Percentiles rank a stretch among this genome's conserved stretches.
Conservation (phyloP, 2,888 invertebrate genomes). For the Ochropacha duplaris region DNA sequence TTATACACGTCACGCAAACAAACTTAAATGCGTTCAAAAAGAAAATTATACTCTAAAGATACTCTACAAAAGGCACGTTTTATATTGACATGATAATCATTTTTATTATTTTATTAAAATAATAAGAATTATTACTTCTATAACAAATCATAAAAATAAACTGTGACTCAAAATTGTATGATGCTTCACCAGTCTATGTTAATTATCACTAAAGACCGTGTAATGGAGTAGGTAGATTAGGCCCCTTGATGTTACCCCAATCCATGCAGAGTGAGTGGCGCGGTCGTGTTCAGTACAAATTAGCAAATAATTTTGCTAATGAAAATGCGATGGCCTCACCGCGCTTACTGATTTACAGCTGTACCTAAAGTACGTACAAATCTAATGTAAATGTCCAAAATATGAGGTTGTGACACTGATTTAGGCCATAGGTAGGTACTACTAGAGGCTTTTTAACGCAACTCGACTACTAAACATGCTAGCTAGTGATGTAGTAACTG, state of each 20-base stretch:
- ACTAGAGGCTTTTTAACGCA: conserved; percentile 28
- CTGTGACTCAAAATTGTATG: not conserved
- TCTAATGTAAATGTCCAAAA: conserved; percentile 34
- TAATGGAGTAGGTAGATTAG: conserved; percentile 70
- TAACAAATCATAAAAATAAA: not conserved
- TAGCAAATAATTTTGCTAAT: conserved; percentile 73
- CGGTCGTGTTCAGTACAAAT: conserved; percentile 64
- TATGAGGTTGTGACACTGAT: conserved; percentile 44
- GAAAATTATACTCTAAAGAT: not conserved
- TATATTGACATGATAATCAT: not conserved
- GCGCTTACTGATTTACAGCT: conserved; percentile 47
- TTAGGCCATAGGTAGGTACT: conserved; percentile 21
- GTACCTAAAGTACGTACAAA: conserved; percentile 28
- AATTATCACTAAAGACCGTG: conserved; percentile 61
- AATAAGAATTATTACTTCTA: not conserved
- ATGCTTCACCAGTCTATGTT: conserved; percentile 41
- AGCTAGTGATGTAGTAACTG: conserved; percentile 32
- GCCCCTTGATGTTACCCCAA: conserved; percentile 43
- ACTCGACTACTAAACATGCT: conserved; percentile 25
- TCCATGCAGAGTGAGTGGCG: conserved; percentile 47
- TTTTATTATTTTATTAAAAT: no score
- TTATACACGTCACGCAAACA: not conserved
- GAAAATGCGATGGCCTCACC: conserved; percentile 55
- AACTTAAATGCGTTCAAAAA: not conserved
- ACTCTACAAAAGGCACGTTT: not conserved